Evolutionary conservation across 2,797 vertebrate genomes (phyloP).

Genomic region (Ctenochaetus hawaiiensis): DNA sequence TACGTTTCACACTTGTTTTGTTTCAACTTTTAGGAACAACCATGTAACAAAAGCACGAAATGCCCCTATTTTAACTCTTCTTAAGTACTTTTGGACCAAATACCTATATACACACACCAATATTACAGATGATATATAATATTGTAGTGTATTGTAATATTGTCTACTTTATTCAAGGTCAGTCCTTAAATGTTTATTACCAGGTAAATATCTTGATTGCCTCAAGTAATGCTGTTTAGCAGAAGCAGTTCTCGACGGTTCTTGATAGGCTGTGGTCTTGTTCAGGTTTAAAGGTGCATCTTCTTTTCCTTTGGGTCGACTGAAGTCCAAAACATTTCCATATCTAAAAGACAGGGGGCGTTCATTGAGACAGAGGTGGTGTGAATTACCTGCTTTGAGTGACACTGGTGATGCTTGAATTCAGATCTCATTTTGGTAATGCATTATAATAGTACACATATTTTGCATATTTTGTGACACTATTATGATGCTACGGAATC

Average conservation of each 20-base stretch:
- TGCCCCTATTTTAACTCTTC: neutral
- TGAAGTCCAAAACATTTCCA: constrained; percentile 91
- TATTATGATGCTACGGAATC: neutral
- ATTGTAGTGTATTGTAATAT: neutral
- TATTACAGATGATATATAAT: too few relatives aligned
- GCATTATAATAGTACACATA: neutral
- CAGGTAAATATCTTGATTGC: constrained; percentile 94
- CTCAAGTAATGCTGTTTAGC: constrained; percentile 95
- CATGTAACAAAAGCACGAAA: neutral
- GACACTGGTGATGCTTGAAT: neutral
- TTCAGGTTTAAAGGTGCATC: constrained; percentile 88
- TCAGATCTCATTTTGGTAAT: neutral
- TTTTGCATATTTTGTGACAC: neutral
- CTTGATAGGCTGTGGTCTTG: constrained; percentile 81
- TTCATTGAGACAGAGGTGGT: neutral
- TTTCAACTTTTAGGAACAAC: too few relatives aligned
- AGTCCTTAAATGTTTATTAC: constrained; percentile 76
- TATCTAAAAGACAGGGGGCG: constrained; percentile 80
- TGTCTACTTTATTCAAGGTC: neutral
- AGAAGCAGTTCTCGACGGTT: constrained; percentile 86
- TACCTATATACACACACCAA: too few relatives aligned
- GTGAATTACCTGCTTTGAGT: neutral
- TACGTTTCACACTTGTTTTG: neutral
- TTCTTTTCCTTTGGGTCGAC: constrained; percentile 82
- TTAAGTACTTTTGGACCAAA: too few relatives aligned